Conservation (phyloP, 2,797 vertebrate genomes). For the Chaenodraco wilsoni region DNA sequence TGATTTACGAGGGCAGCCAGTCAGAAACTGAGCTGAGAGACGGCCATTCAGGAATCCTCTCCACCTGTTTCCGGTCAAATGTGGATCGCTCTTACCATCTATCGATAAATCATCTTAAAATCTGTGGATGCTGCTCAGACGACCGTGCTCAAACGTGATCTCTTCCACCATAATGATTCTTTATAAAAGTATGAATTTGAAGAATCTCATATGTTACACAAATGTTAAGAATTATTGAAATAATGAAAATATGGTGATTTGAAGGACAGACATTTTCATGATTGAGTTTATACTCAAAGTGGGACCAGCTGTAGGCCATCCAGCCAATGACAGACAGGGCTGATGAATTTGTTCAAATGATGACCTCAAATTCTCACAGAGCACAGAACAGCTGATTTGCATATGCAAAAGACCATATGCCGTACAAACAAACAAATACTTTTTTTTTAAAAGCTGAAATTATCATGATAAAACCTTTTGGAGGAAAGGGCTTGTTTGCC, state of each 20-base stretch:
- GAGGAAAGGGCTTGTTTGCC: conserved; percentile 28
- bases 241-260: conserved; percentile 34
- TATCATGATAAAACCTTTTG: conserved; percentile 3
- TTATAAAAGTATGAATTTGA: conserved; percentile 25
- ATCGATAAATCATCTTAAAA: background rate
- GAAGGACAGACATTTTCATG: conserved; percentile 14
- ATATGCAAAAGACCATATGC: background rate
- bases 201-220: conserved; percentile 46
- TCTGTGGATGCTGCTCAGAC: conserved; percentile 1
- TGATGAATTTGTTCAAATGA: background rate
- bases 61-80: conserved; percentile 15
- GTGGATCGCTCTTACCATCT: conserved; percentile 1
- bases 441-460: conserved; percentile 29
- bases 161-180: conserved; percentile 13
- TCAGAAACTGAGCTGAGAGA: conserved; percentile 25
- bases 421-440: background rate
- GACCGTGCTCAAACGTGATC: conserved; percentile 11
- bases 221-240: conserved; percentile 39
- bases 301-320: conserved; percentile 1
- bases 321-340: conserved; percentile 15
- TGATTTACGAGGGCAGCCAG: conserved; percentile 62
- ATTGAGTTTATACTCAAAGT: conserved; percentile 21
- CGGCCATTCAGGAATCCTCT: conserved; percentile 54
- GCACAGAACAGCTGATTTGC: conserved; percentile 23
- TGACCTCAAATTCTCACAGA: background rate